Evolutionary conservation across 2,113 vertebrate genomes (phyloP).

Genomic region (Anhinga anhinga): DNA sequence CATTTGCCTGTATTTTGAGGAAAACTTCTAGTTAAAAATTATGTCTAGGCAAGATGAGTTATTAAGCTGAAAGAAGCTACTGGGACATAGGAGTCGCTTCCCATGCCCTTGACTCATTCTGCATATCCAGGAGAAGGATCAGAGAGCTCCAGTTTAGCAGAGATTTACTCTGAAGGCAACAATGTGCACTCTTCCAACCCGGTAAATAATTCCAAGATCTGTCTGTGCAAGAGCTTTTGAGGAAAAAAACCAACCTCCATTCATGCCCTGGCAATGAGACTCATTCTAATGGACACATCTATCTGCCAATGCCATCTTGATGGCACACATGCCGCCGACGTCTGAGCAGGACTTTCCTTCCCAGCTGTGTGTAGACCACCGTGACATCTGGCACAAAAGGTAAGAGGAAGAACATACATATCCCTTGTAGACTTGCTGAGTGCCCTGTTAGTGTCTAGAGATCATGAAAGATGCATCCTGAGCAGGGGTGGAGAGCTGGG

Average conservation of each 20-base stretch:
- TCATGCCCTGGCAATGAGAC: not conserved
- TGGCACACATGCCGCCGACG: rapidly evolving
- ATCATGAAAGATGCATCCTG: rapidly evolving
- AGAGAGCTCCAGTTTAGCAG: not conserved
- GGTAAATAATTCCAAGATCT: not conserved
- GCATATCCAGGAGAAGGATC: not conserved
- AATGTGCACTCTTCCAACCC: not conserved
- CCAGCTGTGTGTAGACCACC: not conserved
- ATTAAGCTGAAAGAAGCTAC: not conserved
- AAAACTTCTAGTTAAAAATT: not conserved
- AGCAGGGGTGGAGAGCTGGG: not conserved
- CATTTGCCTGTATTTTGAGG: not conserved
- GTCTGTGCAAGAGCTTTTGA: not conserved
- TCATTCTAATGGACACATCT: not conserved
- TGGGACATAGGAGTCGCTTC: not conserved
- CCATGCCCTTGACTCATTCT: not conserved
- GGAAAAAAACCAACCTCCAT: not conserved
- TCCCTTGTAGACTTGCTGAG: not conserved
- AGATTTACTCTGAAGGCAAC: not conserved
- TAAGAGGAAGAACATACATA: not conserved
- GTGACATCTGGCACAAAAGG: not conserved
- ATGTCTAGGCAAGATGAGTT: not conserved
- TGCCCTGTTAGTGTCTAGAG: not conserved
- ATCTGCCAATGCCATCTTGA: not conserved
- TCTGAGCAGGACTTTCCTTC: not conserved